Evolutionary conservation across 2,797 vertebrate species (phyloP).

Genomic region (Poeciliopsis paucimaculata): DNA sequence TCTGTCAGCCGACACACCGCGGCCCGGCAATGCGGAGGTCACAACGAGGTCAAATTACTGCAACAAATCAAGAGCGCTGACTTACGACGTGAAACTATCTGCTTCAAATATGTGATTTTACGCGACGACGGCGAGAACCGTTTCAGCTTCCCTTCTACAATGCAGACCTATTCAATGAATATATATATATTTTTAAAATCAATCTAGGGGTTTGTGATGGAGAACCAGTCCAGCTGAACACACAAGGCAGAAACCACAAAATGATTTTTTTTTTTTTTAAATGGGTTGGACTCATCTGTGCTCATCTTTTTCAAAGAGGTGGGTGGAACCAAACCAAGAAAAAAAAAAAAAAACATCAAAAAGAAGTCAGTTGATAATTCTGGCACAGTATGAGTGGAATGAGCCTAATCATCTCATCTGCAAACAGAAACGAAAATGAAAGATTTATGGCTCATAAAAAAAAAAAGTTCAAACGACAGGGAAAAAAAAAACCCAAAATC

Average conservation of each 20-base stretch:
- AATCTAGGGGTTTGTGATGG: slow-evolving; percentile 38
- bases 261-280: slow-evolving; percentile 62
- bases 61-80: slow-evolving; percentile 59
- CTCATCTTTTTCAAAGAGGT: slow-evolving; percentile 75
- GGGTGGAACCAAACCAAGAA: slow-evolving; percentile 54
- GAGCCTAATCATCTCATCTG: slow-evolving; percentile 71
- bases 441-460: slow-evolving; percentile 75
- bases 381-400: slow-evolving; percentile 68
- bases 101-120: slow-evolving; percentile 58
- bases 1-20: slow-evolving; percentile 69
- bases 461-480: slow-evolving; percentile 73
- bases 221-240: slow-evolving; percentile 63
- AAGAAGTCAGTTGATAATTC: slow-evolving; percentile 70
- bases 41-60: slow-evolving; percentile 67
- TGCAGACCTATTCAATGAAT: slow-evolving; percentile 14
- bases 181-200: no score
- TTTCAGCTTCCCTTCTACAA: slow-evolving; percentile 44
- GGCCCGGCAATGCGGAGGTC: slow-evolving; percentile 64
- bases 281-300: slow-evolving; percentile 74
- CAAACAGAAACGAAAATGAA: slow-evolving; percentile 65
- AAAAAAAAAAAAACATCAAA: slow-evolving; percentile 65
- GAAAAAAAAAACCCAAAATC: slow-evolving; percentile 66
- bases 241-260: slow-evolving; percentile 70
- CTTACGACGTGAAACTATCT: slow-evolving; percentile 47
- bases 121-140: slow-evolving; percentile 44